Percentiles rank a stretch among this genome's conserved stretches.
These are phyloP conservation scores for Aspidapion aeneum DNA, from an alignment of 2,888 invertebrate genomes.

Conservation along the genomic window DNA sequence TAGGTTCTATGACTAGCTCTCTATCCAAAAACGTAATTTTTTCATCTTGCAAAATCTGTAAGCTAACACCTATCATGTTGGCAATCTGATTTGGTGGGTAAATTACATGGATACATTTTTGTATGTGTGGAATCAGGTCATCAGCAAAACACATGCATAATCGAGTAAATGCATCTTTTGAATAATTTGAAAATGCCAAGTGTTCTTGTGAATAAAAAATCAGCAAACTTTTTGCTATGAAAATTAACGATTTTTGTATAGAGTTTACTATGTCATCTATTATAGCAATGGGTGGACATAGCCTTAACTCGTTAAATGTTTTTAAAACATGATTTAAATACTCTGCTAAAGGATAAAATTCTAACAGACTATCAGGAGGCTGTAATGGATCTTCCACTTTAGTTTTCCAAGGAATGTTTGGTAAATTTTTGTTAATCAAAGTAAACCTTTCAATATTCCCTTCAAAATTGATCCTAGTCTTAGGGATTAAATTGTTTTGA, in stretches of 20 bases:
- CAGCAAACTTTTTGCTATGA: constrained; percentile 62
- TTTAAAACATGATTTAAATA: constrained; percentile 83
- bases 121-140: constrained; percentile 80
- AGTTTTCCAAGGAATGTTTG: constrained; percentile 39
- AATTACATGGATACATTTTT: constrained; percentile 75
- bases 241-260: constrained; percentile 66
- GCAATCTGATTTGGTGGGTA: constrained; percentile 76
- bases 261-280: constrained; percentile 64
- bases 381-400: constrained; percentile 53
- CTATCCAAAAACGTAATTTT: constrained; percentile 61
- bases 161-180: constrained; percentile 73
- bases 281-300: constrained; percentile 80
- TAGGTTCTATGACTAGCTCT: constrained; percentile 55
- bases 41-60: constrained; percentile 70
- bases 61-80: constrained; percentile 68
- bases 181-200: constrained; percentile 73
- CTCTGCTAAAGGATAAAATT: constrained; percentile 86
- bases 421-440: constrained; percentile 63
- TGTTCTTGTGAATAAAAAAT: constrained; percentile 80
- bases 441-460: too few species aligned
- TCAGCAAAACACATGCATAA: constrained; percentile 77
- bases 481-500: too few species aligned
- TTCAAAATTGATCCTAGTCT: too few species aligned
- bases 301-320: constrained; percentile 77
- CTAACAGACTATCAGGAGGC: constrained; percentile 80